A percentile compares a stretch with the other conserved stretches of the same genome.
Conservation (phyloP, 2,888 invertebrate genomes). For the Meiosimyza platycephala region DNA sequence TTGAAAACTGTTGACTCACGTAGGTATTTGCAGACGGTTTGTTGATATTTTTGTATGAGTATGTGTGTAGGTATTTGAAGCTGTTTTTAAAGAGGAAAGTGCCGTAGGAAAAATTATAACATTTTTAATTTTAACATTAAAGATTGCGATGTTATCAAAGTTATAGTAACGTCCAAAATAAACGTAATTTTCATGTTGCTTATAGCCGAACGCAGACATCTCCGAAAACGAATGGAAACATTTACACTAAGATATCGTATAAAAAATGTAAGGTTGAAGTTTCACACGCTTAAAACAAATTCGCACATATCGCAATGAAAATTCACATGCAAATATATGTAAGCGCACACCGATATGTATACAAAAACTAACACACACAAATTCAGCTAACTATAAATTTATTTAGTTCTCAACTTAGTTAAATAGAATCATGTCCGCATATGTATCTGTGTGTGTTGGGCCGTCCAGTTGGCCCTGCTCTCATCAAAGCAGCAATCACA, state of each 20-base stretch:
- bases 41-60: not conserved
- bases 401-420: slow-evolving; percentile 25
- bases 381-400: slow-evolving; percentile 17
- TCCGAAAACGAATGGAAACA: too few species aligned
- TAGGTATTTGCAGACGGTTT: not conserved
- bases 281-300: not conserved
- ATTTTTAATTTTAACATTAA: too few species aligned
- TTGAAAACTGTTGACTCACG: slow-evolving; percentile 38
- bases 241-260: too few species aligned
- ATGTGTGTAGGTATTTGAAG: not conserved
- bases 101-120: too few species aligned
- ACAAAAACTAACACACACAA: not conserved
- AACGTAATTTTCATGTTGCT: too few species aligned
- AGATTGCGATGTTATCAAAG: too few species aligned
- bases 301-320: slow-evolving; percentile 2
- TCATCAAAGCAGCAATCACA: not conserved
- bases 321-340: not conserved
- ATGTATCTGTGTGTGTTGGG: not conserved
- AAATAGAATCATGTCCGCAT: not conserved
- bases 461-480: not conserved
- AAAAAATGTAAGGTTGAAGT: too few species aligned
- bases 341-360: not conserved
- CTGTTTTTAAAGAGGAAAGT: too few species aligned
- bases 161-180: too few species aligned
- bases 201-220: too few species aligned